A percentile compares a stretch with the other conserved stretches of the same genome.
These are phyloP conservation scores for Rhimphoctona megacephalus DNA, from an alignment of 2,888 invertebrate genomes.

Conservation along the genomic window DNA sequence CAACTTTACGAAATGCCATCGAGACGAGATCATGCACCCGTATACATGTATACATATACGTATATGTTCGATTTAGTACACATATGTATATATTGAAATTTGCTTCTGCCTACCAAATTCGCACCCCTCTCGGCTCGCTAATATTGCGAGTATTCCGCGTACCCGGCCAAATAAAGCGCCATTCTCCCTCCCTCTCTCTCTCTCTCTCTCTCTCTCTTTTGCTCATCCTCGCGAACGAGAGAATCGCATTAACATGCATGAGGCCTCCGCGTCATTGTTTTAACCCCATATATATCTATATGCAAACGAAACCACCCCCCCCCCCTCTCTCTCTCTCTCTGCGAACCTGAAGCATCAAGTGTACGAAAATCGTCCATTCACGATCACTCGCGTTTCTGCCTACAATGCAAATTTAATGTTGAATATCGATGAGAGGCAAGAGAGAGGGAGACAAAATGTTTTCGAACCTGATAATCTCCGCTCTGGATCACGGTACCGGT, in stretches of 20 bases:
- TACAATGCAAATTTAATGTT: conserved; percentile 80
- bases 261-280: conserved; percentile 85
- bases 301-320: conserved; percentile 39
- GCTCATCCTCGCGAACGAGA: conserved; percentile 72
- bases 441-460: conserved; percentile 31
- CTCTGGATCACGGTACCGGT: conserved; percentile 19
- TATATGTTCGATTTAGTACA: background rate
- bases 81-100: conserved; percentile 65
- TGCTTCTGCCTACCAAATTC: conserved; percentile 74
- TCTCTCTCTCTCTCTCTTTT: conserved; percentile 18
- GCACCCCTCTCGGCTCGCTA: conserved; percentile 51
- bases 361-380: conserved; percentile 70
- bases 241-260: conserved; percentile 85
- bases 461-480: conserved; percentile 47
- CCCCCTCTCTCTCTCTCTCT: conserved; percentile 40
- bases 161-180: conserved; percentile 66
- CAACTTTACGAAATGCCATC: conserved; percentile 44
- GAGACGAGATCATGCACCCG: conserved; percentile 8
- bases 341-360: conserved; percentile 78
- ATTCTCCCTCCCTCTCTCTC: conserved; percentile 56
- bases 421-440: conserved; percentile 76
- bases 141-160: conserved; percentile 74
- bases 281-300: conserved; percentile 78
- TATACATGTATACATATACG: background rate
- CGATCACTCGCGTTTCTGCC: conserved; percentile 71